Evolutionary conservation across 2,888 invertebrate genomes (phyloP), one percentile per base, ranked within the genome.

Genomic region (Cheilosia urbana): DNA sequence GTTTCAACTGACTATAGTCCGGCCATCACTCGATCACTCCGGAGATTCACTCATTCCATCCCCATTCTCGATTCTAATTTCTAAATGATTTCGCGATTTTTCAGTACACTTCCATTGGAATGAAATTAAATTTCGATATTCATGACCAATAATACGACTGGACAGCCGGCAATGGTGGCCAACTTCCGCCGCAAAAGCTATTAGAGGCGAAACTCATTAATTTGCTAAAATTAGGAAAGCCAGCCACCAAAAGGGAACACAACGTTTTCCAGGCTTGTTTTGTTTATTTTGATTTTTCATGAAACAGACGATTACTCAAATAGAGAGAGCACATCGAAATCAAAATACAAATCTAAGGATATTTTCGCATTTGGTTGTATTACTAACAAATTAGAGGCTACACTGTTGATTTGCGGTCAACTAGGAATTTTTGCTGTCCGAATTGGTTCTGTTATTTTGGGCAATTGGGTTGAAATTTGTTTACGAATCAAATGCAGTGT

Each of bases 131-230:
- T 58, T 13, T 51, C 78, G 68, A 69, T 72, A 13, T 84, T 73
- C 79, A 84, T 75, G 73, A 79, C 63, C 83, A 84, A 65, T 84
- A 79, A 73, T 69, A 62, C 58, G 72, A 13, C 51, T 47, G 66
- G 78, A 63, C 62, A 57, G 45, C 34, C 42, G 53, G 51, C 17
- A 4, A 63, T 51, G 49, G 47, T 21, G 42, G 37, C 17, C 11
- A 11, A 40, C 55, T 37, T 57, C 51, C 19, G 5, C 60, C 65
- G 45, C 42, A 57, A 78, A 68, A 63, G 49, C 73, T n/a, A 76
- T 81, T 81, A 73, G 30, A 57, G 57, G 83, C 66, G 27, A 79
- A 79, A 58, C 57, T 84, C 66, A 79, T 83, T 83, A 68, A 78
- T 77, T 68, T 72, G 49, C 83, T 73, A 57, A 73, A 83, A 78